Conservation (phyloP, 2,113 vertebrate genomes). For the Gasterosteus aculeatus region DNA sequence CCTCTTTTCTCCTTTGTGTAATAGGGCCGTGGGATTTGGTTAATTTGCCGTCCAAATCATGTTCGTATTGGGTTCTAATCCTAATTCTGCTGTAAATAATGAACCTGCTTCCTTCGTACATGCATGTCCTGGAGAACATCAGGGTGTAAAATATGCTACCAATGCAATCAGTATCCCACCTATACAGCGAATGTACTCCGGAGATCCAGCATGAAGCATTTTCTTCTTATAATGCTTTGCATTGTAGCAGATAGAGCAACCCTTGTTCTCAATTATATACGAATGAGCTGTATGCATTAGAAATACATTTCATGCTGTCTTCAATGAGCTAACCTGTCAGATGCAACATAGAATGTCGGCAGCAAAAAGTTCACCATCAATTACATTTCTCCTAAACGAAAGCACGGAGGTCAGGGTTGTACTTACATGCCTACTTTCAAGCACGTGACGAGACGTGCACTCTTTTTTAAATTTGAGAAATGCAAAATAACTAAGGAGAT, state of each 20-base stretch:
- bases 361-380: neutral
- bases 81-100: constrained; percentile 13
- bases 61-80: neutral
- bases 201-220: neutral
- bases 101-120: constrained; percentile 14
- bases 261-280: neutral
- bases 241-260: neutral
- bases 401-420: neutral
- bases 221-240: neutral
- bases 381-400: neutral
- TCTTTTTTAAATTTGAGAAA: neutral
- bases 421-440: neutral
- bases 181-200: constrained; percentile 3
- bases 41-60: neutral
- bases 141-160: constrained; percentile 24
- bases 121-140: constrained; percentile 17
- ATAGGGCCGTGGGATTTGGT: neutral
- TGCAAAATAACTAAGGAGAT: neutral
- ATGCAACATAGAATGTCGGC: neutral
- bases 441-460: neutral
- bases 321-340: neutral
- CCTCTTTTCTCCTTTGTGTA: neutral
- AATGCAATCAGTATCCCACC: constrained; percentile 18
- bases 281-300: neutral
- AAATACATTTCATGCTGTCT: neutral